phyloP scores from a whole-genome alignment of 2,888 invertebrate species.

The Morinoia aosen region DNA sequence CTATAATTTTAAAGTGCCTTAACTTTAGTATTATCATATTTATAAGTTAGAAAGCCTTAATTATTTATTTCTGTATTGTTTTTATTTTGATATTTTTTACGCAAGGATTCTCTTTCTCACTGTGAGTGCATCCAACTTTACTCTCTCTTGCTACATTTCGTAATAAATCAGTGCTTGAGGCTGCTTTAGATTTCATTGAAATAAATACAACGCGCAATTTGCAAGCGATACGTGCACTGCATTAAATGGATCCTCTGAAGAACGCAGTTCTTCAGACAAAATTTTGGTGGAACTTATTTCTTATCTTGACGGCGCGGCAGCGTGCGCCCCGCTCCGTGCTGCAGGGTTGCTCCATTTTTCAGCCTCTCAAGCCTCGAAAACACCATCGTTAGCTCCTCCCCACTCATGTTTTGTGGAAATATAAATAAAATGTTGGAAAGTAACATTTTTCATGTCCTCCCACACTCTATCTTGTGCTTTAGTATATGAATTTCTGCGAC shows the following conservation, averaged over 20 bases:
- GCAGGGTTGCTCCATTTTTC: neutral
- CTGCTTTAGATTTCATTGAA: neutral
- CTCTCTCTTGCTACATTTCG: neutral
- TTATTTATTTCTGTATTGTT: neutral
- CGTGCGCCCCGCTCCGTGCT: neutral
- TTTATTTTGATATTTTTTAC: neutral
- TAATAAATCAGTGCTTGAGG: neutral
- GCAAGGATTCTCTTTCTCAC: neutral
- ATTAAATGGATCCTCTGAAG: neutral
- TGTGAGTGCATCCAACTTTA: neutral
- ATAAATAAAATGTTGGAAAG: neutral
- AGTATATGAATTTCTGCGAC: too few relatives aligned
- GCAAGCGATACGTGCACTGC: neutral
- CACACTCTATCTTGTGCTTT: neutral
- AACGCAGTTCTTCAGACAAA: neutral
- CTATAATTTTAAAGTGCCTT: neutral
- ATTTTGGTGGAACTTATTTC: neutral
- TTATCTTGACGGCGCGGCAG: neutral
- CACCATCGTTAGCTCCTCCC: slow-evolving; percentile 44
- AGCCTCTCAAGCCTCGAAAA: slow-evolving; percentile 35
- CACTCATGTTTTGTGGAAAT: neutral
- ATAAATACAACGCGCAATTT: neutral
- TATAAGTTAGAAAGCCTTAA: neutral
- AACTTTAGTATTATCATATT: neutral
- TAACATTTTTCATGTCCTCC: neutral